phyloP scores from a whole-genome alignment of 2,797 vertebrate genomes.

The Spinus pinus region DNA sequence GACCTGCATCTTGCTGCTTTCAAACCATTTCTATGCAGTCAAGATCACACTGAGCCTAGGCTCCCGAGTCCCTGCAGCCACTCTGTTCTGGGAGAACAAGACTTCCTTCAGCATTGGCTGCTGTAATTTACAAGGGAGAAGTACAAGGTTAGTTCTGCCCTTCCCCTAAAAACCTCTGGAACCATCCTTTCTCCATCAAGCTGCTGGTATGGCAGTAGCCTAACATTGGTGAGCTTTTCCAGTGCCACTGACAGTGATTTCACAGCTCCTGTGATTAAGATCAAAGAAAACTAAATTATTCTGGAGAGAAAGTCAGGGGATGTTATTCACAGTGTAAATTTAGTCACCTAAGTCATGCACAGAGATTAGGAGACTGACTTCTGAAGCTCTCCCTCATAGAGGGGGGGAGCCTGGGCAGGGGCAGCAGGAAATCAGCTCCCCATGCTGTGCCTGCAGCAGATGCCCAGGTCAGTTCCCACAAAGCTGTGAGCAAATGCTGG shows the following conservation, averaged over 20 bases:
- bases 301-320: not conserved
- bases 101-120: not conserved
- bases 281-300: conserved; percentile 28
- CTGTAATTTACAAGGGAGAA: not conserved
- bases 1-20: not conserved
- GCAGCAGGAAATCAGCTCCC: not conserved
- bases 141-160: not conserved
- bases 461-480: not conserved
- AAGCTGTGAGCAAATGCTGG: not conserved
- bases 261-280: conserved; percentile 28
- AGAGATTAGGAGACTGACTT: not conserved
- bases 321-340: not conserved
- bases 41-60: not conserved
- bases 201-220: not conserved
- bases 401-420: not conserved
- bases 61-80: not conserved
- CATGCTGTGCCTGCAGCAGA: not conserved
- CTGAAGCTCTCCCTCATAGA: not conserved
- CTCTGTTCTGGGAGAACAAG: not conserved
- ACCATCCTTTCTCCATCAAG: not conserved
- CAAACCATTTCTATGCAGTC: not conserved
- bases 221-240: not conserved
- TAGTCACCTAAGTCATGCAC: not conserved
- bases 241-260: not conserved
- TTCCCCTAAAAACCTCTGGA: not conserved